These are phyloP conservation scores for Tribolium castaneum DNA, from an alignment of 1,140 invertebrate species.

Conservation along the genomic window DNA sequence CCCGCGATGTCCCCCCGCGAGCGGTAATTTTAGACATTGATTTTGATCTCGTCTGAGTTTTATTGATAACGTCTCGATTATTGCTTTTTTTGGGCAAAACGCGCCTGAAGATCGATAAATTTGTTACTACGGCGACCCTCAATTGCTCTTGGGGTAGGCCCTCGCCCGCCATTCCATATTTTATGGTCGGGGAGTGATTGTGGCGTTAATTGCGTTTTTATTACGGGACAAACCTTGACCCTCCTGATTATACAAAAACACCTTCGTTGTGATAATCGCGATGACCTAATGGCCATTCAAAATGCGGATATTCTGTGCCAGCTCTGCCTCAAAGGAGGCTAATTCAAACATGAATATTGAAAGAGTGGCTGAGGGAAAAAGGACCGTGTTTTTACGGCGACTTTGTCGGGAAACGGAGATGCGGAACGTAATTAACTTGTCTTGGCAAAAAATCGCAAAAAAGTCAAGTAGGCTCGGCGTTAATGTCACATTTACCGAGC, in stretches of 20 bases:
- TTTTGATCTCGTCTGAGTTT: background rate
- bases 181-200: background rate
- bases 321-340: background rate
- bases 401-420: background rate
- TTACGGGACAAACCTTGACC: conserved; percentile 12
- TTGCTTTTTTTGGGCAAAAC: background rate
- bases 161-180: background rate
- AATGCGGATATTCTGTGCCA: no score
- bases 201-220: conserved; percentile 14
- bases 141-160: conserved; percentile 26
- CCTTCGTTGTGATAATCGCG: background rate
- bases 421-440: background rate
- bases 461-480: no score
- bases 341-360: background rate
- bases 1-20: background rate
- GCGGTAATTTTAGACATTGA: background rate
- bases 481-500: no score
- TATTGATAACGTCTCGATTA: background rate
- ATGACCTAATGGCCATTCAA: background rate
- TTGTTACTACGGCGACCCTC: conserved; percentile 40
- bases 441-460: background rate
- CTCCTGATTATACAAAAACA: conserved; percentile 4
- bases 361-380: background rate
- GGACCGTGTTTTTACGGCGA: background rate
- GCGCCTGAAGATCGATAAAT: conserved; percentile 18